Evolutionary conservation across 2,888 invertebrate species (phyloP).

Genomic region (Pimpla rufipes): DNA sequence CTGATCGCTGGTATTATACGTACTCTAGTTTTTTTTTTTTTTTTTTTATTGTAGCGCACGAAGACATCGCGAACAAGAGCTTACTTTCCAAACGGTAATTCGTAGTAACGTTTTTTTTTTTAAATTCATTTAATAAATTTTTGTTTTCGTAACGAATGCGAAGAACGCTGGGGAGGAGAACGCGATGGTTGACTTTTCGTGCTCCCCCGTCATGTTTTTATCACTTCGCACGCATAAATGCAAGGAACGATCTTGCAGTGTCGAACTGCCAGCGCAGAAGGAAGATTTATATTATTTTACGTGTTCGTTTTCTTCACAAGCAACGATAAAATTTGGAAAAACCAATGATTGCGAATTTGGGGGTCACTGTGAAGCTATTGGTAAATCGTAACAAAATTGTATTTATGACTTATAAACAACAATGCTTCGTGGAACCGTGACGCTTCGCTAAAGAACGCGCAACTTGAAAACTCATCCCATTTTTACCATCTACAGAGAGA

Average conservation of each 20-base stretch:
- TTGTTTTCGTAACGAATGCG: conserved; percentile 49
- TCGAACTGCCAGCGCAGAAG: conserved; percentile 23
- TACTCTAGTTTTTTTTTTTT: conserved; percentile 48
- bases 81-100: conserved; percentile 66
- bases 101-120: conserved; percentile 58
- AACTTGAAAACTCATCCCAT: conserved; percentile 61
- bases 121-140: conserved; percentile 43
- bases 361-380: conserved; percentile 22
- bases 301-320: conserved; percentile 19
- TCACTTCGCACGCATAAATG: conserved; percentile 24
- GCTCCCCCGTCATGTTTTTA: not conserved
- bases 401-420: conserved; percentile 41
- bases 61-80: conserved; percentile 80
- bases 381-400: conserved; percentile 50
- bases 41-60: conserved; percentile 71
- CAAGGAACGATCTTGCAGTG: conserved; percentile 22
- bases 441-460: conserved; percentile 42
- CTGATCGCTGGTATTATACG: conserved; percentile 53
- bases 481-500: conserved; percentile 66
- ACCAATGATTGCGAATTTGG: conserved; percentile 14
- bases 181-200: not conserved
- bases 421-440: conserved; percentile 48
- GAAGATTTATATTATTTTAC: conserved; percentile 33
- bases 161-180: conserved; percentile 28
- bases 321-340: conserved; percentile 23